phyloP scores from a whole-genome alignment of 2,797 vertebrate species.

The Danio choprae region DNA sequence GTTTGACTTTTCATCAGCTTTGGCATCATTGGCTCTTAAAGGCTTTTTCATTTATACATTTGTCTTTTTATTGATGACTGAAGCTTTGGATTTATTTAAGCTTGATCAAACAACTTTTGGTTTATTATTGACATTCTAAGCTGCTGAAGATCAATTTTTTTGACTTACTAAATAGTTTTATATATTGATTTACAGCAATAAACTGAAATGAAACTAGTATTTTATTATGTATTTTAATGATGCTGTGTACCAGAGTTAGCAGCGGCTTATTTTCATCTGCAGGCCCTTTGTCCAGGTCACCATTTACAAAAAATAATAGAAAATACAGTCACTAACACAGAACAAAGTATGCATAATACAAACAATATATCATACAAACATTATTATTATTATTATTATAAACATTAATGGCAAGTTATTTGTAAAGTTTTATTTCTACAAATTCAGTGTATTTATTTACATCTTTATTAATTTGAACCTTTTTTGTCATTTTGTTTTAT shows the following conservation, averaged over 20 bases:
- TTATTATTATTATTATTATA: too few relatives aligned
- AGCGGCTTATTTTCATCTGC: too few relatives aligned
- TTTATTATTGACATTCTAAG: background rate
- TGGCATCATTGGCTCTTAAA: background rate
- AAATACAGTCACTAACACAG: too few relatives aligned
- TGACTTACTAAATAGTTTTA: background rate
- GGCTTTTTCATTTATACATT: background rate
- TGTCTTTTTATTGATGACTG: slow-evolving; percentile 1
- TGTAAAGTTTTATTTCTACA: too few relatives aligned
- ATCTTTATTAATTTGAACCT: background rate
- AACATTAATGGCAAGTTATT: too few relatives aligned
- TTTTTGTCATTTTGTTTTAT: background rate
- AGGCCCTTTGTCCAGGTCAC: too few relatives aligned
- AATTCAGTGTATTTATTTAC: too few relatives aligned
- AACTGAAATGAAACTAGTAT: background rate
- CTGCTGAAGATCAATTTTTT: background rate
- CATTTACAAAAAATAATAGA: too few relatives aligned
- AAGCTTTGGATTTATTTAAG: background rate
- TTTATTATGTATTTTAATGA: background rate
- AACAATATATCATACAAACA: too few relatives aligned
- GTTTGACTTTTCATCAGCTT: slow-evolving; percentile 29
- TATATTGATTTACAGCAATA: background rate
- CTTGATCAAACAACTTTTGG: background rate
- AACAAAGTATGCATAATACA: too few relatives aligned
- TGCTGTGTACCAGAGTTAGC: too few relatives aligned